A percentile compares a stretch with the other conserved stretches of the same genome.
These are phyloP conservation scores for Glossophaga mutica DNA, from an alignment of 2,797 vertebrate genomes.

Conservation along the genomic window DNA sequence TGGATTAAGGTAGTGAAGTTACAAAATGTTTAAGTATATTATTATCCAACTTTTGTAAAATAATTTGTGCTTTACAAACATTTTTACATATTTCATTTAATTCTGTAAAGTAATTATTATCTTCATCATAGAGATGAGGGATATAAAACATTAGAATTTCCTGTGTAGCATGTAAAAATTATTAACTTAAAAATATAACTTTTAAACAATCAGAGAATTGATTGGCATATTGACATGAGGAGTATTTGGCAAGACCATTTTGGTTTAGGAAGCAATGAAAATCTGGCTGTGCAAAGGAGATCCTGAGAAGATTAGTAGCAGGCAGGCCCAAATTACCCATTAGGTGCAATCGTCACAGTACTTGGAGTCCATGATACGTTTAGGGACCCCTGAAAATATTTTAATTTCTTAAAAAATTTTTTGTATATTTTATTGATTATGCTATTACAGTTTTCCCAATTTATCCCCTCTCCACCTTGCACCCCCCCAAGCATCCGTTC, in stretches of 20 bases:
- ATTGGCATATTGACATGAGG: not conserved
- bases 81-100: conserved; percentile 9
- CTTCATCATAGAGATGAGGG: not conserved
- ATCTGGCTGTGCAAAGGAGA: not conserved
- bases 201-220: not conserved
- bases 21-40: not conserved
- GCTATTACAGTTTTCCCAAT: too few species aligned
- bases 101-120: not conserved
- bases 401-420: not conserved
- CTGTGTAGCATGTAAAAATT: not conserved
- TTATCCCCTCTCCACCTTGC: too few species aligned
- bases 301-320: not conserved
- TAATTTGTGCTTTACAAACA: not conserved
- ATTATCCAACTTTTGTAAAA: not conserved
- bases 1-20: not conserved
- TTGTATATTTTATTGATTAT: too few species aligned
- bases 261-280: not conserved
- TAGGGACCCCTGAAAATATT: not conserved
- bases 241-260: not conserved
- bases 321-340: not conserved
- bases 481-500: too few species aligned
- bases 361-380: not conserved
- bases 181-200: conserved; percentile 7
- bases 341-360: not conserved
- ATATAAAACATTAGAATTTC: not conserved